Evolutionary conservation across 37 sponge, comb jelly and placozoan genomes (phyloP).

Genomic region (Hexactinellida sp.): DNA sequence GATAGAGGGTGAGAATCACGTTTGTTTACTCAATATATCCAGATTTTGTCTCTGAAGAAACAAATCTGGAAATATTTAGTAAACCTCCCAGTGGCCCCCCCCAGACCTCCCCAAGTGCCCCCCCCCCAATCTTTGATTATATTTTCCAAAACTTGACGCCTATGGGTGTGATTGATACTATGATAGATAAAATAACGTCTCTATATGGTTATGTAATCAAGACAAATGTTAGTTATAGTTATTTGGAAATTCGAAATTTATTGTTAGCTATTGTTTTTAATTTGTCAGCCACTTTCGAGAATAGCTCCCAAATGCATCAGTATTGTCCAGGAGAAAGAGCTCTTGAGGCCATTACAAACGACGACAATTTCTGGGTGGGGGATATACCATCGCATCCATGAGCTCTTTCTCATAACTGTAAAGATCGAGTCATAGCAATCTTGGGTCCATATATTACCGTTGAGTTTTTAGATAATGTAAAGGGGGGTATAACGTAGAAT

Average conservation of each 20-base stretch:
- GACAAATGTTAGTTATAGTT: not conserved
- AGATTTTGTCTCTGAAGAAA: too few species aligned
- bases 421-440: not conserved
- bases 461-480: not conserved
- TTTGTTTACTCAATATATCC: too few species aligned
- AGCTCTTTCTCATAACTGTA: not conserved
- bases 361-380: not conserved
- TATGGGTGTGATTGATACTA: too few species aligned
- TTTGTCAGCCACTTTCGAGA: not conserved
- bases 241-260: not conserved
- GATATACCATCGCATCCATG: not conserved
- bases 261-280: not conserved
- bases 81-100: too few species aligned
- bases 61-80: too few species aligned
- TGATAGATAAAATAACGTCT: not conserved
- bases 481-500: not conserved
- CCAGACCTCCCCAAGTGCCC: too few species aligned
- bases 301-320: constrained; percentile 15
- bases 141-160: too few species aligned
- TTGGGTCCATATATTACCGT: not conserved
- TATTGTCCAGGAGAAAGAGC: not conserved
- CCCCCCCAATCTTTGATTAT: too few species aligned
- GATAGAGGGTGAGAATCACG: too few species aligned
- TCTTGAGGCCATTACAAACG: not conserved
- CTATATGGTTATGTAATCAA: not conserved